Evolutionary conservation across 2,113 vertebrate species (phyloP), one percentile per base, ranked within the genome.

Genomic region (Rhizomys pruinosus): DNA sequence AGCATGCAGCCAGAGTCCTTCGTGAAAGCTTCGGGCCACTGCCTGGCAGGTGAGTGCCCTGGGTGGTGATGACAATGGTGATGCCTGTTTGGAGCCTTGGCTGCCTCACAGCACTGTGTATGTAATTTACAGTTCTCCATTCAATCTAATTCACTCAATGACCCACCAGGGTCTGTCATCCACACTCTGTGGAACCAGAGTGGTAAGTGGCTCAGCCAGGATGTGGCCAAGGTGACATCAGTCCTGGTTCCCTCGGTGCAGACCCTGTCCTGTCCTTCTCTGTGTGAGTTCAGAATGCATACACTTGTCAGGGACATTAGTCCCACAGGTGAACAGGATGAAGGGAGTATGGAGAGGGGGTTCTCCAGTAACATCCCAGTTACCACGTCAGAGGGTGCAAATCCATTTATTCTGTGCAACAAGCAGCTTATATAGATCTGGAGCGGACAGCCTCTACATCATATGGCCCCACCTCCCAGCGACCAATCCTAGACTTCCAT

Each of bases 111-210:
- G 64, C 11, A 0, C 63, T 1, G 22, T 57, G 44, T 34, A 9
- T 16, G 19, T 25, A 23, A 71, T 23, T 52, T 2, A 11, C 0
- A 37, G 15, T 34, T 34, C 7, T 3, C 7, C 2, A 20, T 10
- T 9, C 34, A 37, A 7, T 57, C 15, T n/a, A 7, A 42, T 29
- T 39, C 44, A 71, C 80, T 86, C n/a, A 55, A 3, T n/a, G 20
- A 8, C 0, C 11, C 32, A 64, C 47, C 9, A 61, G 52, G 68
- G n/a, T 22, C 47, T 37, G 4, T 37, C 52, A 15, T 23, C 34
- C 37, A 57, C 34, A 55, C 34, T 80, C 29, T 25, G 59, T 25
- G 39, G 25, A 79, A 19, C 68, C 63, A 74, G 86, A 12, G 34
- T 13, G 47, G 16, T 27, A 32, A 71, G 27, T 1, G 39, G 69